Conservation (phyloP, 2,888 invertebrate species). For the Augiades crinisus region DNA sequence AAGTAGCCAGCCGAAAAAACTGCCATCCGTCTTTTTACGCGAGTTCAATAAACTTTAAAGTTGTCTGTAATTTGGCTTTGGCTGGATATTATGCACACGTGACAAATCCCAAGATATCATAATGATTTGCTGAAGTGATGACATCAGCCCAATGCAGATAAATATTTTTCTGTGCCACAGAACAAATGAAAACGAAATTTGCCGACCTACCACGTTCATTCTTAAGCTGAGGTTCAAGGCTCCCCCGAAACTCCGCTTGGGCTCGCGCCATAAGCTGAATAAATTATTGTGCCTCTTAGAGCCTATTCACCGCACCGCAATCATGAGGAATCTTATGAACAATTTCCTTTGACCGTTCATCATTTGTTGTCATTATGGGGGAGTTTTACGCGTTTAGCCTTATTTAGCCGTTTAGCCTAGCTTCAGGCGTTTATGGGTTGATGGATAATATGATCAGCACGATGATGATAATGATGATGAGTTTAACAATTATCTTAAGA, state of each 20-base stretch:
- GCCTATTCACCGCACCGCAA: conserved; percentile 35
- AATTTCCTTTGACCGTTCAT: conserved; percentile 32
- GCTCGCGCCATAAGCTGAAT: conserved; percentile 36
- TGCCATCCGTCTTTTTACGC: no score
- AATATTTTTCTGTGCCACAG: background rate
- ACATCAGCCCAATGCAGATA: background rate
- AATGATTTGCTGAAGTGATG: no score
- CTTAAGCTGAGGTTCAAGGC: conserved; percentile 14
- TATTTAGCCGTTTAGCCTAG: no score
- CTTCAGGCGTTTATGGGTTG: no score
- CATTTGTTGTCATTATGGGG: conserved; percentile 19
- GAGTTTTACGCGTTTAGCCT: background rate
- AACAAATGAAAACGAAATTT: conserved; percentile 8
- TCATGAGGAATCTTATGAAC: conserved; percentile 34
- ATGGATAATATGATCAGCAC: no score
- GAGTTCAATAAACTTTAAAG: no score
- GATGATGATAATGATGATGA: no score
- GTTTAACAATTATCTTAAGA: no score
- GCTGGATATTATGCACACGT: no score
- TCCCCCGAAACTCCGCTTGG: conserved; percentile 17
- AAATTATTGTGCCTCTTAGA: conserved; percentile 38
- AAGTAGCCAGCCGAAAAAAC: no score
- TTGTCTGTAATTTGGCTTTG: no score
- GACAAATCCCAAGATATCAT: no score
- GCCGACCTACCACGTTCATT: conserved; percentile 11